Percentiles rank a stretch among this genome's conserved stretches.
phyloP scores from a whole-genome alignment of 64 coral and sea anemone genomes.

The Astreopora myriophthalma region DNA sequence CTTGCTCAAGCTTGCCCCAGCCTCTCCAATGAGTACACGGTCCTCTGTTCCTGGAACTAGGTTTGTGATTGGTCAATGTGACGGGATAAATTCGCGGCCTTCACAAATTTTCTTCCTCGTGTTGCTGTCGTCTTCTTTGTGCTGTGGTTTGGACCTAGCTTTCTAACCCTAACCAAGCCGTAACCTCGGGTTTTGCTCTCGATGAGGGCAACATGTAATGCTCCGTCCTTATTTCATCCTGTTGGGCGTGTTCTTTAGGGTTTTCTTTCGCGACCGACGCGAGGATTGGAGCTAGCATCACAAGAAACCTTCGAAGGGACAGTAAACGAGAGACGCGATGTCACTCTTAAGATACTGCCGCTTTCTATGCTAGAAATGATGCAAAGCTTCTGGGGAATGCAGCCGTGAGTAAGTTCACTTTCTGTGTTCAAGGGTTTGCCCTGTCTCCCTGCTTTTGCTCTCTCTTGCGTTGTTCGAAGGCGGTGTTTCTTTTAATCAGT shows the following conservation, averaged over 20 bases:
- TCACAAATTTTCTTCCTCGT: not conserved
- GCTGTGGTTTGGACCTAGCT: not conserved
- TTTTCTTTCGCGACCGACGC: slow-evolving; percentile 26
- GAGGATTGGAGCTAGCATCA: not conserved
- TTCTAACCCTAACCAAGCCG: slow-evolving; percentile 24
- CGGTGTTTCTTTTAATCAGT: not conserved
- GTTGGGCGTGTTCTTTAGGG: slow-evolving; percentile 23
- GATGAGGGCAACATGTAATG: not conserved
- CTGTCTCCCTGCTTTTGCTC: slow-evolving; percentile 35
- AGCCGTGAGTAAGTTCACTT: slow-evolving; percentile 53
- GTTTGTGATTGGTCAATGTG: not conserved
- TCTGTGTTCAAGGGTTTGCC: slow-evolving; percentile 54
- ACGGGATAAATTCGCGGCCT: slow-evolving; percentile 10
- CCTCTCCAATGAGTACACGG: not conserved
- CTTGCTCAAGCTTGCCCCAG: no score
- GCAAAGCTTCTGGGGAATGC: slow-evolving; percentile 30
- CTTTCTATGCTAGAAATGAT: slow-evolving; percentile 1
- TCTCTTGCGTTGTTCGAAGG: not conserved
- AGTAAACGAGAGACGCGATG: not conserved
- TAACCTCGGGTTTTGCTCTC: not conserved
- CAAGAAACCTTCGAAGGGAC: slow-evolving; percentile 43
- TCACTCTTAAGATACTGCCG: slow-evolving; percentile 2
- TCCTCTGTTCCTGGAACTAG: slow-evolving; percentile 15
- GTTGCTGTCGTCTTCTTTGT: not conserved
- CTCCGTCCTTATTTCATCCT: not conserved